A percentile compares a stretch with the other conserved stretches of the same genome.
These are phyloP conservation scores for Cantharis rufa DNA, from an alignment of 2,888 invertebrate species.

Conservation along the genomic window DNA sequence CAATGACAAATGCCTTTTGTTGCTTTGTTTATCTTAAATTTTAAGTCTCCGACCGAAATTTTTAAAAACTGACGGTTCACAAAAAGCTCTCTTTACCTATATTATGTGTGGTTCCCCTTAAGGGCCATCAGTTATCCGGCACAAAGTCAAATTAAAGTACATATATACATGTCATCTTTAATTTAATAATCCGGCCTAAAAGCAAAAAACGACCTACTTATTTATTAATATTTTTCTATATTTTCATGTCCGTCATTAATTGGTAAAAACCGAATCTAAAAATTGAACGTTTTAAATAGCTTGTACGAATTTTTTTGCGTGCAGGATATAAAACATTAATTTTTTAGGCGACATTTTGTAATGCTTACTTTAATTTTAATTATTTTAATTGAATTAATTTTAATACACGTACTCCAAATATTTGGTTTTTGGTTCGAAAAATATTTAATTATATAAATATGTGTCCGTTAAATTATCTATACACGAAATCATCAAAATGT, in stretches of 20 bases:
- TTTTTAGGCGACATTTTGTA: not conserved
- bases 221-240: not conserved
- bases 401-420: not conserved
- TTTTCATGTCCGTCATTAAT: not conserved
- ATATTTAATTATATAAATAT: conserved; percentile 9
- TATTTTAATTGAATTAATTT: not conserved
- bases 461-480: conserved; percentile 47
- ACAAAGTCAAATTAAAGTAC: not conserved
- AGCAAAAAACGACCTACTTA: not conserved
- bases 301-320: not conserved
- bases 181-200: not conserved
- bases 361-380: not conserved
- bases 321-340: not conserved
- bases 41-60: not conserved
- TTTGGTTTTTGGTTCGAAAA: not conserved
- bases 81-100: not conserved
- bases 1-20: conserved; percentile 23
- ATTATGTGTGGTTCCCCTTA: not conserved
- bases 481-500: conserved; percentile 49
- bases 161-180: not conserved
- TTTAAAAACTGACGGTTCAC: not conserved
- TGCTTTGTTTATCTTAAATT: not conserved
- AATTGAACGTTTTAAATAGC: not conserved
- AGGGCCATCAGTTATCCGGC: not conserved
- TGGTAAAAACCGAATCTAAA: not conserved